Percentiles rank a stretch among this genome's conserved stretches.
Evolutionary conservation across 2,113 vertebrate species (phyloP).

Genomic region (Amazona vittata): DNA sequence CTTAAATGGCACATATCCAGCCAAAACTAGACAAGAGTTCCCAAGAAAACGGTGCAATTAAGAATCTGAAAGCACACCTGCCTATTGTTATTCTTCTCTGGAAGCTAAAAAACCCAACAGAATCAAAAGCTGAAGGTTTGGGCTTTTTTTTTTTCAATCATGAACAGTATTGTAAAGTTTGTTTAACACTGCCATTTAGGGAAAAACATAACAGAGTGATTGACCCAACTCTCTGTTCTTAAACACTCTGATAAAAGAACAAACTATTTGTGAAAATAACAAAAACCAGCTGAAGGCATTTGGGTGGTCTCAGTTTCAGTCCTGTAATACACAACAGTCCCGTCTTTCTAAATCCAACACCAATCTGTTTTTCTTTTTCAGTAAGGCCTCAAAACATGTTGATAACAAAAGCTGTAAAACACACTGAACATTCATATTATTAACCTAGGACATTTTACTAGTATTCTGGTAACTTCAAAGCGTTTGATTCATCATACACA

Average conservation of each 20-base stretch:
- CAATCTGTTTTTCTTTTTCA: not conserved
- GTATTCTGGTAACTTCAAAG: not conserved
- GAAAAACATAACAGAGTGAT: not conserved
- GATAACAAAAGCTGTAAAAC: not conserved
- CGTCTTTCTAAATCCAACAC: not conserved
- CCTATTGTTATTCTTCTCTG: not conserved
- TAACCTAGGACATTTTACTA: not conserved
- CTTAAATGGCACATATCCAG: not conserved
- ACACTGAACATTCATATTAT: not conserved
- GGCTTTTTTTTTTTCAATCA: not conserved
- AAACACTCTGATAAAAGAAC: not conserved
- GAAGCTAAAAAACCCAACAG: not conserved
- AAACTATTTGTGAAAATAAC: conserved; percentile 39
- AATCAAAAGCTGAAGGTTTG: not conserved
- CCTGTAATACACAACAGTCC: not conserved
- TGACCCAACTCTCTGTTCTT: not conserved
- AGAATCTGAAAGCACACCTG: not conserved
- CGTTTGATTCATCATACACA: not conserved
- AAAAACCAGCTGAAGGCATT: conserved; percentile 41
- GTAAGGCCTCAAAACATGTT: not conserved
- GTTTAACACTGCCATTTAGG: not conserved
- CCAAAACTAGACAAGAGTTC: not conserved
- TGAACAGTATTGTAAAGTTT: not conserved
- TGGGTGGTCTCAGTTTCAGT: conserved; percentile 35
- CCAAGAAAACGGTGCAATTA: not conserved